Percentiles rank a stretch among this genome's conserved stretches.
These are phyloP conservation scores for Sialia sialis DNA, from an alignment of 2,113 vertebrate genomes.

Conservation along the genomic window DNA sequence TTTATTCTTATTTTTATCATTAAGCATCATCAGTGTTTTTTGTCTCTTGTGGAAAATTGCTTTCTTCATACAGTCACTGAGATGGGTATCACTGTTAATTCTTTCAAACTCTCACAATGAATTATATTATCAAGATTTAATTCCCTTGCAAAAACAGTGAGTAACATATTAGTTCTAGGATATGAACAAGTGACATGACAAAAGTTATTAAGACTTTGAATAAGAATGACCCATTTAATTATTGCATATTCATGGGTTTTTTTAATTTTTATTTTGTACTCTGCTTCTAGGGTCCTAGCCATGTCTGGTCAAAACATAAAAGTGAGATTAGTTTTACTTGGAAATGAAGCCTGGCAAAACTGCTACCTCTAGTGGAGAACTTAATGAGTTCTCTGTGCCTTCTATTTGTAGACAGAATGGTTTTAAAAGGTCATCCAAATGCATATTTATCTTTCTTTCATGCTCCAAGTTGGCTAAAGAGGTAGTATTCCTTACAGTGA, in stretches of 20 bases:
- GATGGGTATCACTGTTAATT: background rate
- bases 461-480: background rate
- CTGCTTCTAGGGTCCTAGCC: background rate
- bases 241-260: background rate
- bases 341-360: background rate
- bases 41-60: background rate
- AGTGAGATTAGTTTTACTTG: background rate
- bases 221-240: background rate
- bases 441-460: background rate
- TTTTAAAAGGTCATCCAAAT: background rate
- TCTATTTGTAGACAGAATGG: background rate
- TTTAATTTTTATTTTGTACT: background rate
- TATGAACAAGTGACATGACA: background rate
- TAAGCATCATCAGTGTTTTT: background rate
- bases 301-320: background rate
- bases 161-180: background rate
- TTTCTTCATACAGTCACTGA: background rate
- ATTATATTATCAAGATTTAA: background rate
- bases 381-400: background rate
- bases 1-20: background rate
- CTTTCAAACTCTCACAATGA: background rate
- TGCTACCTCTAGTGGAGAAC: background rate
- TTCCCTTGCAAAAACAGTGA: background rate
- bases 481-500: background rate
- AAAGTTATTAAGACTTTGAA: background rate